Conservation (phyloP, 2,888 invertebrate species). For the Drosophila planitibia region DNA sequence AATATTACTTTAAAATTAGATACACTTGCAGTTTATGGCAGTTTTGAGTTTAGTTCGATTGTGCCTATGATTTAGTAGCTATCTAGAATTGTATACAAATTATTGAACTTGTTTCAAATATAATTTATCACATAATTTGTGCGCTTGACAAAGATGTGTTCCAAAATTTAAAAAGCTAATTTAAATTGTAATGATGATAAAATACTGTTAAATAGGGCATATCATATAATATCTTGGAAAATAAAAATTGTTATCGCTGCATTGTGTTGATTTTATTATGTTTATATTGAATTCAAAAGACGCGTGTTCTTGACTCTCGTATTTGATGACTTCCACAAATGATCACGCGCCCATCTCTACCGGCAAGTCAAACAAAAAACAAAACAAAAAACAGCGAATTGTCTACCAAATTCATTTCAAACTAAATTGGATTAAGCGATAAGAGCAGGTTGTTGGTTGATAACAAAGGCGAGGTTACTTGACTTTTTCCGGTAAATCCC, state of each 20-base stretch:
- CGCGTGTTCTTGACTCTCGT: neutral
- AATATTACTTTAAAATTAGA: neutral
- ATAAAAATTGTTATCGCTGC: neutral
- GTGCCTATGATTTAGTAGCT: neutral
- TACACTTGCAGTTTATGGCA: neutral
- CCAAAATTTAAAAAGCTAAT: neutral
- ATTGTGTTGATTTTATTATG: neutral
- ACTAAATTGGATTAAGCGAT: conserved; percentile 33
- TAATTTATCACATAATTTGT: neutral
- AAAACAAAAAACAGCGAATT: neutral
- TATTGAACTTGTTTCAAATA: too few relatives aligned
- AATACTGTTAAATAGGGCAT: neutral
- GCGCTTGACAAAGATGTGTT: neutral
- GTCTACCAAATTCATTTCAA: conserved; percentile 17
- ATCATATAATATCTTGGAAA: neutral
- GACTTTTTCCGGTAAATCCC: neutral
- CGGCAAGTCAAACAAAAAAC: conserved; percentile 11
- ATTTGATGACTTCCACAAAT: neutral
- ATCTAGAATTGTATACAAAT: neutral
- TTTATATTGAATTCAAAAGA: neutral
- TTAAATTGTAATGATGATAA: neutral
- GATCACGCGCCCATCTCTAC: neutral
- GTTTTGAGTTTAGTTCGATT: neutral
- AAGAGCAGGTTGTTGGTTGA: conserved; percentile 11
- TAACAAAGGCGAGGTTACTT: conserved; percentile 13